Evolutionary conservation across 2,113 vertebrate species (phyloP), one percentile per base, ranked within the genome.

Genomic region (Malurus melanocephalus): DNA sequence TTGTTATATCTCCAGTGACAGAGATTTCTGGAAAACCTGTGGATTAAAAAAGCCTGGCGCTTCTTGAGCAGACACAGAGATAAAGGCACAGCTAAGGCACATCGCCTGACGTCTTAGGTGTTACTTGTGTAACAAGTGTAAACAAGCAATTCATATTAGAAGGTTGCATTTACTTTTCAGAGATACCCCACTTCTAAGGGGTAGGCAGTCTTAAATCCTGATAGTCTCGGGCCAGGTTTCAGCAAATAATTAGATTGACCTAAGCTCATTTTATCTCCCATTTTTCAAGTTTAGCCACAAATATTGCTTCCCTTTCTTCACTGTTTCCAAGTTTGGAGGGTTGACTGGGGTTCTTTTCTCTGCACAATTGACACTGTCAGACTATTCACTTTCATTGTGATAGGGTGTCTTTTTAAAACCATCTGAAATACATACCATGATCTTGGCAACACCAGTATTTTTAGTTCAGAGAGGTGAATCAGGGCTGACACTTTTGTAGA

Each of bases 241-340:
- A 61, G 17, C 11, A 61, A 85, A 74, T 40, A 60, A 60, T 71
- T 16, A 11, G 46, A 40, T 38, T 35, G 38, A 66, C 7, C 18
- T 21, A 51, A 66, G 1, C 4, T 33, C 2, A 13, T 68, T 72
- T 68, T 4, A 53, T 53, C 2, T 59, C 23, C 4, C 51, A 60
- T 72, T 46, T 64, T 68, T 16, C 8, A 26, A 30, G 7, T 28
- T 53, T n/a, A 52, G 43, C 0, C 17, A 42, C 19, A 65, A 45
- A 33, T n/a, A 49, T 2, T 3, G 2, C 11, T 66, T 73, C 23
- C 49, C 10, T 43, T 38, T 32, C 32, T 75, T 35, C 22, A 2
- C 8, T 24, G 1, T 40, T 91, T 68, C 59, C 4, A 49, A 6
- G 6, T 38, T 45, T 32, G 8, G 5, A 9, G 5, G 1, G 2